Evolutionary conservation across 2,113 vertebrate species (phyloP).

Genomic region (Ptilorrhoa leucosticta): DNA sequence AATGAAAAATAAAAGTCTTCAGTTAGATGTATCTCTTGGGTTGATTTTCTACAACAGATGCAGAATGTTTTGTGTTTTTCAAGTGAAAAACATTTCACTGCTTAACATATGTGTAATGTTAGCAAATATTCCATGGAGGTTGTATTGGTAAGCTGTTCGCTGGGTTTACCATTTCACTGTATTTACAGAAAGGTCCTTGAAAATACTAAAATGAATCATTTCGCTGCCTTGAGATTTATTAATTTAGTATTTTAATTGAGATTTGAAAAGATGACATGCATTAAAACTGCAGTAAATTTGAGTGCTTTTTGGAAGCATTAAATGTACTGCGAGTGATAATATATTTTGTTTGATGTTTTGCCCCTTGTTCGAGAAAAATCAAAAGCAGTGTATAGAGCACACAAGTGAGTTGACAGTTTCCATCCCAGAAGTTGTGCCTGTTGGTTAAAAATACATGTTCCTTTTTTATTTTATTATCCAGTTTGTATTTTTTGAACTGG

Average conservation of each 20-base stretch:
- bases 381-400: neutral
- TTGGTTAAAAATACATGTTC: conserved; percentile 31
- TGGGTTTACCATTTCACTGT: conserved; percentile 42
- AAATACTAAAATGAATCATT: conserved; percentile 43
- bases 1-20: neutral
- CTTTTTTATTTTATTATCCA: conserved; percentile 27
- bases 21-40: conserved; percentile 38
- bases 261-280: conserved; percentile 20
- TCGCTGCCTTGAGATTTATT: conserved; percentile 5
- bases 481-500: conserved; percentile 48
- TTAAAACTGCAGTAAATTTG: conserved; percentile 36
- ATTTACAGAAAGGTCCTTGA: conserved; percentile 32
- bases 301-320: conserved; percentile 45
- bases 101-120: conserved; percentile 56
- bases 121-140: conserved; percentile 53
- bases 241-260: conserved; percentile 11
- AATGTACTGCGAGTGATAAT: neutral
- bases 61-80: conserved; percentile 56
- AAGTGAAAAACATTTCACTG: conserved; percentile 50
- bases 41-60: conserved; percentile 47
- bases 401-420: neutral
- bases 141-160: conserved; percentile 39
- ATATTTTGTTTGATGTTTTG: conserved; percentile 28
- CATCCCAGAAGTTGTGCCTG: neutral
- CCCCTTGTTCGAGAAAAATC: conserved; percentile 1